Percentiles rank a stretch among this genome's conserved stretches.
phyloP scores from a whole-genome alignment of 2,113 vertebrate species.

The Tauraco erythrolophus region DNA sequence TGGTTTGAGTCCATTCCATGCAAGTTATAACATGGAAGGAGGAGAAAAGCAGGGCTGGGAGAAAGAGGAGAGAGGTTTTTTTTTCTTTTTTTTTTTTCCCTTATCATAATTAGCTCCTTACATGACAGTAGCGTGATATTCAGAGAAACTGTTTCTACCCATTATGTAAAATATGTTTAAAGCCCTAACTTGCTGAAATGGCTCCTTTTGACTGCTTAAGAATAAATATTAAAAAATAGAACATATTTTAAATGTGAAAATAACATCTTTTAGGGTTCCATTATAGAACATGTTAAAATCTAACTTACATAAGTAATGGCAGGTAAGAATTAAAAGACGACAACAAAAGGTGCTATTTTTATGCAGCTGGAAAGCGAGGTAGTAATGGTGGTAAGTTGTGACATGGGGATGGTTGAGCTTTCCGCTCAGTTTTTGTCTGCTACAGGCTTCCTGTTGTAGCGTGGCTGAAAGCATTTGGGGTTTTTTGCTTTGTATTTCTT shows the following conservation, averaged over 20 bases:
- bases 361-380: background rate
- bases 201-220: background rate
- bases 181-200: background rate
- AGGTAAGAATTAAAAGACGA: background rate
- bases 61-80: background rate
- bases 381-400: background rate
- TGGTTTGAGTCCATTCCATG: background rate
- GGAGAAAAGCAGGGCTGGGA: background rate
- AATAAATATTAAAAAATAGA: background rate
- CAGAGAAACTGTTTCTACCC: background rate
- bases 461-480: background rate
- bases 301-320: background rate
- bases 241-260: background rate
- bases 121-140: background rate
- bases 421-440: background rate
- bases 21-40: background rate
- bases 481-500: background rate
- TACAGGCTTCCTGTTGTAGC: background rate
- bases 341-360: background rate
- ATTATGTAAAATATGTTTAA: background rate
- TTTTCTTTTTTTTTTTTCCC: background rate
- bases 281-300: background rate
- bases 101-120: background rate
- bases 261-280: background rate
- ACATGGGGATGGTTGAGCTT: background rate